phyloP scores from a whole-genome alignment of 2,888 invertebrate genomes.

The Latheticus oryzae region DNA sequence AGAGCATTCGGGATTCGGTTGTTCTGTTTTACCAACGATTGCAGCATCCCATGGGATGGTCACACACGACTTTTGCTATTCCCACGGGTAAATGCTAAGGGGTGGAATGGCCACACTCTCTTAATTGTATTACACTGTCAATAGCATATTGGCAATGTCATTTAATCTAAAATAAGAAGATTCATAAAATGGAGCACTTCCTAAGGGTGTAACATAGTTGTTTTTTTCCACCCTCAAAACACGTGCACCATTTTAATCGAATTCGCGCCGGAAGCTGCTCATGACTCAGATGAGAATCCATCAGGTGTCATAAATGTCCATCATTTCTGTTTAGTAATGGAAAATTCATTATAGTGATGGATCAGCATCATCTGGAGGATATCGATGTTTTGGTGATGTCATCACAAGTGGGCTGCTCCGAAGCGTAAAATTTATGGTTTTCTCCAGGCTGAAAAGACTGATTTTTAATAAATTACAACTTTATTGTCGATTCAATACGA shows the following conservation, averaged over 20 bases:
- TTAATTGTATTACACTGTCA: too few species aligned
- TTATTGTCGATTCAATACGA: conserved; percentile 26
- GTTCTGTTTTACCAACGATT: conserved; percentile 6
- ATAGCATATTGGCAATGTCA: conserved; percentile 9
- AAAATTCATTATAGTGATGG: conserved; percentile 35
- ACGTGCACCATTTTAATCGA: conserved; percentile 41
- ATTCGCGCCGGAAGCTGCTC: conserved; percentile 38
- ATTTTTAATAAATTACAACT: conserved; percentile 38
- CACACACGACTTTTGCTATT: conserved; percentile 32
- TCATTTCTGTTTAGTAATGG: conserved; percentile 35
- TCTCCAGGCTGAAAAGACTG: conserved; percentile 24
- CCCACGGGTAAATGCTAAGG: conserved; percentile 46
- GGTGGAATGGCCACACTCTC: background rate
- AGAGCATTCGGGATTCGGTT: conserved; percentile 1
- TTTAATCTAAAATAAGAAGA: background rate
- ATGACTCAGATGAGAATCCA: conserved; percentile 37
- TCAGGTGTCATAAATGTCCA: conserved; percentile 34
- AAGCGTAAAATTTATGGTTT: conserved; percentile 23
- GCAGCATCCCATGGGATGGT: conserved; percentile 45
- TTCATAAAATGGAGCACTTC: background rate
- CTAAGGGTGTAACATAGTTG: too few species aligned
- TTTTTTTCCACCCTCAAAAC: too few species aligned
- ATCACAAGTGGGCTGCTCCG: conserved; percentile 27
- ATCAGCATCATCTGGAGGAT: conserved; percentile 28
- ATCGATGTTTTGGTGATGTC: conserved; percentile 29